Evolutionary conservation across 2,888 invertebrate species (phyloP).

Genomic region (Disparrhopalites patrizii): DNA sequence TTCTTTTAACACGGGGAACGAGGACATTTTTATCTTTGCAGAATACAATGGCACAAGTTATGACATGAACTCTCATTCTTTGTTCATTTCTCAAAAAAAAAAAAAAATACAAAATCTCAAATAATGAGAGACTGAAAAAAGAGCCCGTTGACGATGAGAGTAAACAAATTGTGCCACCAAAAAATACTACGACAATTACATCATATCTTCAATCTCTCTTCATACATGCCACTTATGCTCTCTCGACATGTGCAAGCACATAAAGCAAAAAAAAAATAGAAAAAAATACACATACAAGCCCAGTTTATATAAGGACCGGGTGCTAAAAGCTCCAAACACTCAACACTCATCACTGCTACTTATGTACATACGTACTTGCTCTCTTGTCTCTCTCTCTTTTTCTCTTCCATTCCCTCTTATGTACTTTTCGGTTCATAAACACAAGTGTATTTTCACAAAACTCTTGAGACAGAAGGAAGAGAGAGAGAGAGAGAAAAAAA

Average conservation of each 20-base stretch:
- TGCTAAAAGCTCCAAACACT: conserved; percentile 5
- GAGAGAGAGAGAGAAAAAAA: background rate
- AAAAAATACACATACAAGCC: too few relatives aligned
- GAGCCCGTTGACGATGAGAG: conserved; percentile 3
- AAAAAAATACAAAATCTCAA: background rate
- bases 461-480: background rate
- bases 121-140: background rate
- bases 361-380: too few relatives aligned
- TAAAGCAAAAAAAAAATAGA: too few relatives aligned
- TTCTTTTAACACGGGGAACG: too few relatives aligned
- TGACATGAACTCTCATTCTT: conserved; percentile 13
- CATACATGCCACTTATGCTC: background rate
- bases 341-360: background rate
- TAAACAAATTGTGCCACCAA: conserved; percentile 12
- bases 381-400: background rate
- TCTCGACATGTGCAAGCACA: background rate
- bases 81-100: conserved; percentile 6
- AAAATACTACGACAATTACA: conserved; percentile 18
- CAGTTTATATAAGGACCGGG: too few relatives aligned
- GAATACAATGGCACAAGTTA: conserved; percentile 14
- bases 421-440: too few relatives aligned
- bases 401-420: too few relatives aligned
- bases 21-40: too few relatives aligned
- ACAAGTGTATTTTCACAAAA: background rate
- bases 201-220: conserved; percentile 7